These are phyloP conservation scores for Cirrhinus molitorella DNA, from an alignment of 2,797 vertebrate genomes.

Conservation along the genomic window DNA sequence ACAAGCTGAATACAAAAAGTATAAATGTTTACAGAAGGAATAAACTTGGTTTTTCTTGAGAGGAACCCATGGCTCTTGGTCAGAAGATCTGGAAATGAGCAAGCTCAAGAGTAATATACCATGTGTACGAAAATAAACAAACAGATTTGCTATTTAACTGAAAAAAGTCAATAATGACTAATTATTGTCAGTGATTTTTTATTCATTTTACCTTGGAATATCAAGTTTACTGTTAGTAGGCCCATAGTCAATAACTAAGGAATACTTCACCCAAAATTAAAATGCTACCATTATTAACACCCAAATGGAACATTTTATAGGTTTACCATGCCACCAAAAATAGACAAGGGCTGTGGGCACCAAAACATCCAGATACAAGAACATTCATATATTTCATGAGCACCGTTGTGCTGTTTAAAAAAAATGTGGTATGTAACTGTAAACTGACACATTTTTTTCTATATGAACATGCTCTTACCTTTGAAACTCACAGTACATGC, in stretches of 20 bases:
- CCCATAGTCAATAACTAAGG: neutral
- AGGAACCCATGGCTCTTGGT: conserved; percentile 45
- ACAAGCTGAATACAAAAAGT: conserved; percentile 38
- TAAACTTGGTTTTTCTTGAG: conserved; percentile 44
- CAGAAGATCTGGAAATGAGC: conserved; percentile 18
- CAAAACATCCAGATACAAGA: too few species aligned
- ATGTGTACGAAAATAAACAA: neutral
- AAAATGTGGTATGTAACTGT: too few species aligned
- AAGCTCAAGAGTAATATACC: conserved; percentile 15
- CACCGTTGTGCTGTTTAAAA: neutral
- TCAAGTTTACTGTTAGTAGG: neutral
- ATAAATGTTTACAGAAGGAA: neutral
- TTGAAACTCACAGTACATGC: neutral
- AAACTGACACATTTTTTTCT: too few species aligned
- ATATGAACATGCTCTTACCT: neutral
- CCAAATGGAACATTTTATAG: neutral
- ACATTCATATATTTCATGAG: neutral
- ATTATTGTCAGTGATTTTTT: neutral
- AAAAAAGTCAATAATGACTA: neutral
- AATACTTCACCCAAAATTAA: neutral
- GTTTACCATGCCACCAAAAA: neutral
- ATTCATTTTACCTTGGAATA: neutral
- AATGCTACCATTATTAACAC: neutral
- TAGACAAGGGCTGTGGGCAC: too few species aligned
- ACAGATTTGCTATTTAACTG: neutral